phyloP scores from a whole-genome alignment of 2,113 vertebrate genomes.

The Vombatus ursinus region DNA sequence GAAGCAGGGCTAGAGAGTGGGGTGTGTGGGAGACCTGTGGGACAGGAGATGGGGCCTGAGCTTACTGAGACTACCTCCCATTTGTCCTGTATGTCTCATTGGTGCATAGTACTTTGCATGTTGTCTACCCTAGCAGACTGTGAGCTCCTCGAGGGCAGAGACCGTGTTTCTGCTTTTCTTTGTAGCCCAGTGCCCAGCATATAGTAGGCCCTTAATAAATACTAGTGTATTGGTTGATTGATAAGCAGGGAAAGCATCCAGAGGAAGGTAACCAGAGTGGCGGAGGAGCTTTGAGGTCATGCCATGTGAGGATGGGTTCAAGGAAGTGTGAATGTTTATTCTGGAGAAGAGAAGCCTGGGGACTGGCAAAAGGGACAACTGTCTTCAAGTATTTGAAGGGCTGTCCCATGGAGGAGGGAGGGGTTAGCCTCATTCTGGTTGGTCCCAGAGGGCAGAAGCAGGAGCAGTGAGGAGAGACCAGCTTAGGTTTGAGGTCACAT shows the following conservation, averaged over 20 bases:
- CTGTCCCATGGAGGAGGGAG: neutral
- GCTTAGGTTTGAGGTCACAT: neutral
- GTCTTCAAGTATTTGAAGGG: neutral
- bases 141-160: too few relatives aligned
- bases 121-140: too few relatives aligned
- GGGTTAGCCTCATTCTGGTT: neutral
- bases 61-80: neutral
- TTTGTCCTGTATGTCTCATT: neutral
- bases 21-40: neutral
- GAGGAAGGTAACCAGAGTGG: neutral
- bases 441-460: neutral
- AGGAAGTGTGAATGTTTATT: neutral
- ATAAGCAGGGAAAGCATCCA: neutral
- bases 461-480: neutral
- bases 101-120: too few relatives aligned
- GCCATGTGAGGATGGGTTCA: neutral
- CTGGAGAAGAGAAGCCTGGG: neutral
- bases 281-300: neutral
- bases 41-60: too few relatives aligned
- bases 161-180: too few relatives aligned
- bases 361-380: too few relatives aligned
- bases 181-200: too few relatives aligned
- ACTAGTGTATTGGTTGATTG: neutral
- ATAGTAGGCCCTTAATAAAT: neutral
- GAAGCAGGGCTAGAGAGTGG: neutral